A percentile compares a stretch with the other conserved stretches of the same genome.
Evolutionary conservation across 2,888 invertebrate species (phyloP).

Genomic region (Pedicia rivosa): DNA sequence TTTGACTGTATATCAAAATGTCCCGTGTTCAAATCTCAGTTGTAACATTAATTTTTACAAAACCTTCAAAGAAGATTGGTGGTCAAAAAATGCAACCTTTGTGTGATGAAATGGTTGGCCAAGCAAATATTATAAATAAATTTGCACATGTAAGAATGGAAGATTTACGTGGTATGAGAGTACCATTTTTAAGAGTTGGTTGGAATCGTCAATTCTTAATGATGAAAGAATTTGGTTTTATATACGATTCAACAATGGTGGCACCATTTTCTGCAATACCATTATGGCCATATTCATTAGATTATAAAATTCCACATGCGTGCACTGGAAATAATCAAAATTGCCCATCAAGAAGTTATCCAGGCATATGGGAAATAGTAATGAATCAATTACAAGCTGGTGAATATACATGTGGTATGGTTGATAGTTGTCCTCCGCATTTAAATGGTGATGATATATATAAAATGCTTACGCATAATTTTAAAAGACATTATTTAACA

Average conservation of each 20-base stretch:
- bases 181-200: constrained; percentile 68
- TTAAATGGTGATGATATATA: constrained; percentile 53
- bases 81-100: constrained; percentile 70
- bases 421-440: constrained; percentile 56
- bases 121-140: constrained; percentile 68
- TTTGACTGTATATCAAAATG: too few species aligned
- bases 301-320: constrained; percentile 65
- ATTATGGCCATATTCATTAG: constrained; percentile 83
- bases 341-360: constrained; percentile 70
- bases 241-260: constrained; percentile 75
- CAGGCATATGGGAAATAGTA: constrained; percentile 76
- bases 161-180: constrained; percentile 68
- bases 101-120: constrained; percentile 84
- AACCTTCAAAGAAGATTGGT: constrained; percentile 82
- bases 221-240: constrained; percentile 83
- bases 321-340: constrained; percentile 45
- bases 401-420: constrained; percentile 54
- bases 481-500: constrained; percentile 62
- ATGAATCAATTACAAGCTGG: constrained; percentile 58
- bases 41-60: too few species aligned
- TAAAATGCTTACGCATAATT: constrained; percentile 58
- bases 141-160: constrained; percentile 65
- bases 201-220: constrained; percentile 83
- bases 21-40: too few species aligned
- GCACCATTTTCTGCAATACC: constrained; percentile 64